phyloP scores from a whole-genome alignment of 2,797 vertebrate genomes.

The Scolopax rusticola region DNA sequence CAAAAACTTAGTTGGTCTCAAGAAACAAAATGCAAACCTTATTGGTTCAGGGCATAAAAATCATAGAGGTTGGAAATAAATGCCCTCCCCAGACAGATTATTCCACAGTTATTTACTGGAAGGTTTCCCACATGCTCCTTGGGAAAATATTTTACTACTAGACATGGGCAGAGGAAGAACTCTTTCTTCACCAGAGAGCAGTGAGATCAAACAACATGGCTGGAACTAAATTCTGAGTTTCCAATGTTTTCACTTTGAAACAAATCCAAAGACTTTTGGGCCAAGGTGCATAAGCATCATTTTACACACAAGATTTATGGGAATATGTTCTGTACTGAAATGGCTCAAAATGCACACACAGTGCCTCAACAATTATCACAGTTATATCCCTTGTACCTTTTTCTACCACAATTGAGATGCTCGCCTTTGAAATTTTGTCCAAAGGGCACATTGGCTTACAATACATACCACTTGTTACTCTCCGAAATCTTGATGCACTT shows the following conservation, averaged over 20 bases:
- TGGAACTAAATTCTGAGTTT: background rate
- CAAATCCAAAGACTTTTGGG: background rate
- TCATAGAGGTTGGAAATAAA: background rate
- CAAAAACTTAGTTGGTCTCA: background rate
- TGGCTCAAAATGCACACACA: fast-evolving
- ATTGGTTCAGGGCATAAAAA: background rate
- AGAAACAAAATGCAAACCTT: background rate
- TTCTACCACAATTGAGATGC: background rate
- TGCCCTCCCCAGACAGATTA: background rate
- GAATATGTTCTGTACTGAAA: background rate
- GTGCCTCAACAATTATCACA: background rate
- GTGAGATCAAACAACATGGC: background rate
- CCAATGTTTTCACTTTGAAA: background rate
- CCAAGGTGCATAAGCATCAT: background rate
- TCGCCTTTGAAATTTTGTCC: background rate
- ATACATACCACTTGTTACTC: background rate
- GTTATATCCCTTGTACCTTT: background rate
- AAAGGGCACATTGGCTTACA: background rate
- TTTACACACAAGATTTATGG: background rate
- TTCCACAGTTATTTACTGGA: background rate
- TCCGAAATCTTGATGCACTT: background rate
- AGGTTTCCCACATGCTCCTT: background rate
- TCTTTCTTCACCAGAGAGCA: background rate
- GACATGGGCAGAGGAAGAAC: background rate
- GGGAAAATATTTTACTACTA: background rate